phyloP scores from a whole-genome alignment of 2,888 invertebrate genomes.

The Nemotelus nigrinus region DNA sequence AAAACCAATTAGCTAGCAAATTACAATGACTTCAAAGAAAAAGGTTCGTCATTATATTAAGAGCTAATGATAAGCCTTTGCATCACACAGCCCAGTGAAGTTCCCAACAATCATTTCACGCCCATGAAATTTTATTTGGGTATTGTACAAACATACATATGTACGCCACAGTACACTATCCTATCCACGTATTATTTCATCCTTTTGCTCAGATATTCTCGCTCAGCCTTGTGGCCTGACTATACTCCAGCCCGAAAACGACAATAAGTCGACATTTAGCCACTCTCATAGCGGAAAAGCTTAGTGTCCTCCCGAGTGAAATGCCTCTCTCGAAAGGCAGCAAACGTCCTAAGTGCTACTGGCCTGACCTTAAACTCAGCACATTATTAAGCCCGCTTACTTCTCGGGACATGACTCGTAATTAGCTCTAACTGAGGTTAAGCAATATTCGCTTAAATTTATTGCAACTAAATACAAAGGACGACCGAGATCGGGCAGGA shows the following conservation, averaged over 20 bases:
- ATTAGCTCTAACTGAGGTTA: constrained; percentile 43
- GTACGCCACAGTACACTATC: background rate
- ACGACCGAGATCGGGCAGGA: background rate
- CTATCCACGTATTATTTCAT: background rate
- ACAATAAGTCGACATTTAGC: background rate
- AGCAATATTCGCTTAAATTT: constrained; percentile 42
- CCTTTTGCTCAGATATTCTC: background rate
- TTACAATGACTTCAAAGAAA: background rate
- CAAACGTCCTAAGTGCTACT: background rate
- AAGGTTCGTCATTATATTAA: background rate
- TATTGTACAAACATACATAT: background rate
- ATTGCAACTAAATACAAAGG: constrained; percentile 22
- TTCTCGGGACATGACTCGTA: constrained; percentile 38
- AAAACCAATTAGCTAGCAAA: background rate
- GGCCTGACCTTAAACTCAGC: constrained; percentile 26
- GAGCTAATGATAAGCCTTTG: background rate
- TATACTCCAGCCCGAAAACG: no score
- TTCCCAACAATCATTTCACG: background rate
- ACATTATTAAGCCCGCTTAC: constrained; percentile 24
- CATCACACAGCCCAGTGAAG: background rate
- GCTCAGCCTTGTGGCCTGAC: no score
- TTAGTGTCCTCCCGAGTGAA: background rate
- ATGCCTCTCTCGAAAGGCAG: background rate
- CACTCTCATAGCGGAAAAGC: background rate
- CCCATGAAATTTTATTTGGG: constrained; percentile 7